Base-by-base conservation (phyloP, 2,888 invertebrate genomes). In the Amiota mariae region DNA sequence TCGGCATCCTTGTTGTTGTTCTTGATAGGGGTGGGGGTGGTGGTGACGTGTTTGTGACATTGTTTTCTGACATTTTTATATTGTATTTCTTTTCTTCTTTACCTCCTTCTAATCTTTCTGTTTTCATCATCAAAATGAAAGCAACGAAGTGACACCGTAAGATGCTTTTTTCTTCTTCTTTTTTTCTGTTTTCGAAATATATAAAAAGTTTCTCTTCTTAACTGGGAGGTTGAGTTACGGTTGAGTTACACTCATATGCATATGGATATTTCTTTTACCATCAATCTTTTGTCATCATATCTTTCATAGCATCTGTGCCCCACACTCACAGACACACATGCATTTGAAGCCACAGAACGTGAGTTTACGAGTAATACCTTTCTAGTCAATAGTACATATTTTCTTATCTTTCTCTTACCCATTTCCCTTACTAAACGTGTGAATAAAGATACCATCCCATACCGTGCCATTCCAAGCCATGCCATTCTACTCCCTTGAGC, bases 21-120 rank as follows among this genome's bases (percentile, higher is more conserved):
- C 10, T 13, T 15, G 57, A 8, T 18, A n/a, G n/a, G n/a, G 18
- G 18, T 59, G 20, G 1, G n/a, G 54, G 15, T 54, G 54, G 54
- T 12, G 9, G 8, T 54, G 54, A 54, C 48, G 59, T 59, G 70
- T 71, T 76, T 70, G 72, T 72, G 72, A 72, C 71, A 68, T 72
- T 61, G 63, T 57, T 70, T 57, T 74, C 18, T 46, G 70, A 66
- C 46, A 56, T n/a, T 49, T 54, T n/a, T 54, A 12, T 54, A 54
- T n/a, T 54, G 4, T 54, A 54, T 54, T 54, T 54, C 54, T 54
- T 54, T 54, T 54, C n/a, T 54, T 54, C 12, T 54, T 13, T 18
- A 13, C 54, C 20, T 18, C 15, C 18, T 59, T 59, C 15, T 20
- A 20, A 24, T 59, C 20, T 12, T 59, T 59, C 11, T 20, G 20